Percentiles rank a stretch among this genome's conserved stretches.
phyloP scores from a whole-genome alignment of 2,113 vertebrate genomes.

The Dunckerocampus dactyliophorus region DNA sequence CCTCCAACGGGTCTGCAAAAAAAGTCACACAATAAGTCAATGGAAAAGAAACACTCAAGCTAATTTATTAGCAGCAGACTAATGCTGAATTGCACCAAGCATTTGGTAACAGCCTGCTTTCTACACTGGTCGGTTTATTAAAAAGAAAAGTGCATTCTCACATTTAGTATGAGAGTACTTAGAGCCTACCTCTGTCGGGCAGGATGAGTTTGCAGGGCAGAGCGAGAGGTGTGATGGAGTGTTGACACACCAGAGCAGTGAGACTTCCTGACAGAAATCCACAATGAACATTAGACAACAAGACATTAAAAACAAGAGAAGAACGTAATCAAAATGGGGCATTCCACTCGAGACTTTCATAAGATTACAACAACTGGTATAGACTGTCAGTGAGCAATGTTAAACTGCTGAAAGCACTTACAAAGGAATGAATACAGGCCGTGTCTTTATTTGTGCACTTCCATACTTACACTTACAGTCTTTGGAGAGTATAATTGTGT shows the following conservation, averaged over 20 bases:
- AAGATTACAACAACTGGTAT: constrained; percentile 31
- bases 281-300: background rate
- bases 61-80: background rate
- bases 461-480: background rate
- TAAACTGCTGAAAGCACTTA: background rate
- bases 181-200: constrained; percentile 81
- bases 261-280: constrained; percentile 79
- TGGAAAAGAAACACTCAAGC: background rate
- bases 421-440: too few relatives aligned
- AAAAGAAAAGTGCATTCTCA: too few relatives aligned
- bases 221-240: constrained; percentile 92
- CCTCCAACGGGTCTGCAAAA: constrained; percentile 83
- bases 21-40: background rate
- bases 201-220: constrained; percentile 93
- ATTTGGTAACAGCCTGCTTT: too few relatives aligned
- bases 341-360: too few relatives aligned
- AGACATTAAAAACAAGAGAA: background rate
- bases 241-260: constrained; percentile 91
- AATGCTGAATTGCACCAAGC: background rate
- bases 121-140: too few relatives aligned
- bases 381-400: constrained; percentile 13
- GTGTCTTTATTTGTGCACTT: too few relatives aligned
- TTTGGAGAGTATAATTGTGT: too few relatives aligned
- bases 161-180: too few relatives aligned
- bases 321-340: too few relatives aligned